Evolutionary conservation across 2,888 invertebrate genomes (phyloP), one percentile per base, ranked within the genome.

Genomic region (Aromia moschata): DNA sequence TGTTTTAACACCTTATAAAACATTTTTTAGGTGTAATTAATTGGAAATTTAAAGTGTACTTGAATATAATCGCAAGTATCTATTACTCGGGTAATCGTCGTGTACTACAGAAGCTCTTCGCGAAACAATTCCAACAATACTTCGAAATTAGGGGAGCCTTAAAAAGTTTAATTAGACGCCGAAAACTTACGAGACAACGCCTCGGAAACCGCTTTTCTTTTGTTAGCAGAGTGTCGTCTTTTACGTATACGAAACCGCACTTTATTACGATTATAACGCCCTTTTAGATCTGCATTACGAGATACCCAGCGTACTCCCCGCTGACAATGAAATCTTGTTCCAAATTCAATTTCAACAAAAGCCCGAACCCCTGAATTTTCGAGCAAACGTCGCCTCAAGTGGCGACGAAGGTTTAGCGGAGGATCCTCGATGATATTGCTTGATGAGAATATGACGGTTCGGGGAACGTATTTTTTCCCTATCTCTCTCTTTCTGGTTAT

Each of bases 271-370:
- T 16, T 40, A 40, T 3, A 40, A 1, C 9, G 0, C 18, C 40
- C 25, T 25, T 17, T 40, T 40, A 40, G 17, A 10, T 43, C 12
- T 14, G 43, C 11, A 43, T 43, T 25, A 43, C 9, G 20, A 11
- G 18, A 43, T 11, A 3, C 1, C 20, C 25, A 12, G 33, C 10
- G 33, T 11, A 25, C 25, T 20, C 7, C 5, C 9, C n/a, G 43
- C 12, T 14, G 43, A 43, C 43, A 43, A 43, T 43, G 43, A 11
- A 43, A 43, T 43, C 20, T 43, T 43, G 43, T 43, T 43, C 25
- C 43, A 20, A 43, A 43, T 43, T 43, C 43, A 12, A 43, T 43
- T 43, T 25, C 14, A 25, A 43, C 43, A 43, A 25, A 43, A 43
- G 43, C 20, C 11, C 12, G n/a, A 11, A 43, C 43, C 43, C 43